Conservation (phyloP, 2,113 vertebrate genomes). For the Chaetura pelagica region DNA sequence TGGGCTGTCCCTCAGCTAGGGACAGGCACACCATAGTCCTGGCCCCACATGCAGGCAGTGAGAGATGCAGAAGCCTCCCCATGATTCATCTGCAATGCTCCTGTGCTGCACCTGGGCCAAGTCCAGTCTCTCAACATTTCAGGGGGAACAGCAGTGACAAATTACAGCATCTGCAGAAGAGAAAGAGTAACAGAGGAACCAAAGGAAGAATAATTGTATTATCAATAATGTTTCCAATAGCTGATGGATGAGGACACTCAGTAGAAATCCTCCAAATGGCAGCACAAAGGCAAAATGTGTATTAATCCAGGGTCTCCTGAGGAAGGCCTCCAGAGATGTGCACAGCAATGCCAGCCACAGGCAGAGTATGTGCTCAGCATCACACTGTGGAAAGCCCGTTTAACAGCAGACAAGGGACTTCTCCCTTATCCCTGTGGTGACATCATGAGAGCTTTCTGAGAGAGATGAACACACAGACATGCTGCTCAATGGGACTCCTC, state of each 20-base stretch:
- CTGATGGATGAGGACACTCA: conserved; percentile 43
- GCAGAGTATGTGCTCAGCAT: background rate
- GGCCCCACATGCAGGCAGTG: background rate
- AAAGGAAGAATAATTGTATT: conserved; percentile 22
- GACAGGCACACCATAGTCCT: background rate
- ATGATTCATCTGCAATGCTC: background rate
- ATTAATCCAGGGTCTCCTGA: background rate
- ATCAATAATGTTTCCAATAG: conserved; percentile 35
- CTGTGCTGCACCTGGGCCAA: background rate
- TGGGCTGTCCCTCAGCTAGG: accelerated
- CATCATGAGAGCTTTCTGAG: background rate
- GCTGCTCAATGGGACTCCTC: background rate
- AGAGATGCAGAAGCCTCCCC: background rate
- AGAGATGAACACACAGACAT: background rate
- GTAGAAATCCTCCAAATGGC: background rate
- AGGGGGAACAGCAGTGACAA: conserved; percentile 4
- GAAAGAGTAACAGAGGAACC: background rate
- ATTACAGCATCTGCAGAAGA: background rate
- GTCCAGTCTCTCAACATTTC: background rate
- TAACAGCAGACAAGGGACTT: background rate
- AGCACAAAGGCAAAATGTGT: background rate
- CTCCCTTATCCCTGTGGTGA: background rate
- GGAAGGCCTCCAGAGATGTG: background rate
- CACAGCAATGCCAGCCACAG: accelerated
- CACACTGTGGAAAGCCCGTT: background rate